Base-by-base conservation (phyloP, 2,797 vertebrate species). In the Gymnopithys bicolor region DNA sequence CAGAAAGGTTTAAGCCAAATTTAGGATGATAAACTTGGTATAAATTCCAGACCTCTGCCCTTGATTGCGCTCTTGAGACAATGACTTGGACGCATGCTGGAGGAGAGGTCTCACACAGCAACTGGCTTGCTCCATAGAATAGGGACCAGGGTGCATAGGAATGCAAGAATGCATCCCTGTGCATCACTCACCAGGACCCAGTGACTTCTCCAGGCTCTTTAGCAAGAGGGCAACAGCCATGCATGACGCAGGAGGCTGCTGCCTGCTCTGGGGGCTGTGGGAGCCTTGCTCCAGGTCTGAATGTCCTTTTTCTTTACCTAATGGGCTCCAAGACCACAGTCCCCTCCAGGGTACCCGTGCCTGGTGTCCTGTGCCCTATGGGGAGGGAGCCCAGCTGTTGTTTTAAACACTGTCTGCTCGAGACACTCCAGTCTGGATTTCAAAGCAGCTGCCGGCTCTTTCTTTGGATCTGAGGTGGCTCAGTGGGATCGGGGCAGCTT, bases 381-480 rank as follows among this genome's bases (percentile, higher is more conserved):
- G 27, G 58, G 74, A 89, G 67, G 76, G 69, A 88, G n/a, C 70
- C 81, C 96, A 95, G 91, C 95, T 96, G 95, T 53, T 94, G 89
- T 90, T 96, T 69, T 39, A 85, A 71, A 73, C 74, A 5, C 41
- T 94, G 85, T 60, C 74, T 88, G 88, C 79, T 93, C 55, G 74
- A 96, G 89, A 89, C 58, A 56, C 88, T 90, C 84, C 70, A 84
- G 94, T 52, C 91, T 91, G 55, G 77, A 87, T 97, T 97, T 96
- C 96, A 97, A 97, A 97, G 95, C 87, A 69, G 84, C 64, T 68
- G 87, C 64, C 23, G 4, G 77, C 48, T 69, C 90, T 59, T 79
- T 78, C 66, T 78, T 89, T 25, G 52, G 32, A 85, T 94, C 79
- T 12, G 84, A 96, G 90, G 94, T 90, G 95, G 81, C 94, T 96